Percentiles rank a stretch among this genome's conserved stretches.
Conservation (phyloP, 2,113 vertebrate genomes). For the Psilopogon haemacephalus region DNA sequence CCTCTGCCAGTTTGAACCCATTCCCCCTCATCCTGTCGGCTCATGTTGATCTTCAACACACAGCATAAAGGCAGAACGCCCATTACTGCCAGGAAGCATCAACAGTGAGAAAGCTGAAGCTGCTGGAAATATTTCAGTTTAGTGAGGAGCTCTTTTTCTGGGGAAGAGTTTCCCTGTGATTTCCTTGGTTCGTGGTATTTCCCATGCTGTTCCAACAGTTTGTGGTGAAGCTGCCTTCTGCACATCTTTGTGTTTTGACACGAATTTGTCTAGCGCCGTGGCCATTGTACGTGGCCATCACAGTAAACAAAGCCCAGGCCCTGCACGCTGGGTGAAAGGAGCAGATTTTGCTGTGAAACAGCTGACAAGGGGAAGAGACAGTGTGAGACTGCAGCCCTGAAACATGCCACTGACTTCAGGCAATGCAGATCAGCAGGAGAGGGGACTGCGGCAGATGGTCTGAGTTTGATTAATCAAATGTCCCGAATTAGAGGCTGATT, state of each 20-base stretch:
- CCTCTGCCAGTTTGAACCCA: no score
- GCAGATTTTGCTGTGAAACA: conserved; percentile 17
- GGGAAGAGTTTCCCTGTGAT: background rate
- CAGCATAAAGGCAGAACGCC: background rate
- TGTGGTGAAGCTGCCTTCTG: background rate
- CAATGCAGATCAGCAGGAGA: conserved; percentile 61
- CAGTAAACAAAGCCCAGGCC: conserved; percentile 45
- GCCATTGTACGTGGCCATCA: background rate
- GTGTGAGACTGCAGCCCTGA: conserved; percentile 59
- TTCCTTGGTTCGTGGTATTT: background rate
- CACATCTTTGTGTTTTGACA: conserved; percentile 29
- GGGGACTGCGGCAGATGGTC: conserved; percentile 62
- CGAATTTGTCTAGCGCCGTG: background rate
- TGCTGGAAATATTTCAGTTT: background rate
- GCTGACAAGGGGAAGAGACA: conserved; percentile 54
- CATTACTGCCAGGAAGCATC: background rate
- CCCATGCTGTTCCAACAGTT: background rate
- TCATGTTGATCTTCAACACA: no score
- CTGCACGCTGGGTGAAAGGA: background rate
- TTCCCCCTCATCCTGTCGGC: no score
- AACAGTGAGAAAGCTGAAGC: background rate
- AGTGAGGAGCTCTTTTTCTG: background rate
- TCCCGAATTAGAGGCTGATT: conserved; percentile 55
- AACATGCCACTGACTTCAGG: conserved; percentile 50
- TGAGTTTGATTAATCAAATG: conserved; percentile 68